phyloP scores from a whole-genome alignment of 2,113 vertebrate genomes.

The Hypocryptadius cinnamomeus region DNA sequence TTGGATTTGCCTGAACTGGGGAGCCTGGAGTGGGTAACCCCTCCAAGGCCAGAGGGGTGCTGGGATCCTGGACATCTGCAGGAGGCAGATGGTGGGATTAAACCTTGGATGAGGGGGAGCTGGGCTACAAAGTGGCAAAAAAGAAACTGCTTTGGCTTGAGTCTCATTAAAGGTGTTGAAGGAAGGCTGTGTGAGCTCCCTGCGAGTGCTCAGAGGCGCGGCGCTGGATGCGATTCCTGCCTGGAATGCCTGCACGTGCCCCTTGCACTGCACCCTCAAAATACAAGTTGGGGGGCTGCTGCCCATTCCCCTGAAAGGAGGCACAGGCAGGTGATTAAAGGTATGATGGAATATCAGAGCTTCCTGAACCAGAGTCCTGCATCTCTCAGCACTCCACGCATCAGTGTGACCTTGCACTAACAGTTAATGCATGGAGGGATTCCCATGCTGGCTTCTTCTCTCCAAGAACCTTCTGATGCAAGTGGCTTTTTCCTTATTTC shows the following conservation, averaged over 20 bases:
- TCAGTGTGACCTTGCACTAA: background rate
- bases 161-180: background rate
- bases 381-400: background rate
- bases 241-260: background rate
- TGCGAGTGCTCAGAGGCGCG: accelerated
- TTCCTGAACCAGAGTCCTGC: background rate
- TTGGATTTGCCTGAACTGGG: background rate
- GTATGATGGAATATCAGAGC: background rate
- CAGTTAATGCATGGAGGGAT: background rate
- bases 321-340: background rate
- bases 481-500: background rate
- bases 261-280: background rate
- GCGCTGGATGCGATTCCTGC: background rate
- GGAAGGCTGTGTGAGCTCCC: background rate
- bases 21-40: background rate
- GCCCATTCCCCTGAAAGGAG: background rate
- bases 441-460: background rate
- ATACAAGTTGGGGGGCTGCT: background rate
- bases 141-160: background rate
- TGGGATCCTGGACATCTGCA: background rate
- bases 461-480: background rate
- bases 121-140: background rate
- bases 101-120: background rate
- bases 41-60: background rate
- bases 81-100: background rate